Percentiles rank a stretch among this genome's conserved stretches.
These are phyloP conservation scores for Brachionus asplanchnoidis DNA, from an alignment of 1,140 invertebrate genomes.

Conservation along the genomic window DNA sequence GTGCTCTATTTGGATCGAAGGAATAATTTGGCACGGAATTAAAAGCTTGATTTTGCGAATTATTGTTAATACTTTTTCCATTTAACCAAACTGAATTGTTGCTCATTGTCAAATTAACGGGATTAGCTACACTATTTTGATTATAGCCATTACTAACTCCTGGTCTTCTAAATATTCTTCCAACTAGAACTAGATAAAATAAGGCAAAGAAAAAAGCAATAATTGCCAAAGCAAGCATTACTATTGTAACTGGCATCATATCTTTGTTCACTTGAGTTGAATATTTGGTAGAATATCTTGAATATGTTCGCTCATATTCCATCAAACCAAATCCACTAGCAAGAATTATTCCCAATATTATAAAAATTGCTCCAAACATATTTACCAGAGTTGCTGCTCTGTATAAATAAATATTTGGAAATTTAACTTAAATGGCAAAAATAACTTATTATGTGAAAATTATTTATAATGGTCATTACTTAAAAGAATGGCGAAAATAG, in stretches of 20 bases:
- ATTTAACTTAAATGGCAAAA: neutral
- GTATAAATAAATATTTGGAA: neutral
- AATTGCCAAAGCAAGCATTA: neutral
- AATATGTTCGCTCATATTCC: neutral
- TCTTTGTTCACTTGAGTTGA: neutral
- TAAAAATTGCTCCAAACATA: neutral
- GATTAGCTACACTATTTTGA: neutral
- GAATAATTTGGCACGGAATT: neutral
- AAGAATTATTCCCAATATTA: neutral
- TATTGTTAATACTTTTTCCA: neutral
- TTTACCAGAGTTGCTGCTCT: neutral
- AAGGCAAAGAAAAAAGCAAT: neutral
- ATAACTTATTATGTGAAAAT: neutral
- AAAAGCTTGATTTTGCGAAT: neutral
- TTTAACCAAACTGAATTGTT: neutral
- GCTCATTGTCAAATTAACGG: neutral
- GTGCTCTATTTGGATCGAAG: neutral
- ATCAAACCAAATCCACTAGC: neutral
- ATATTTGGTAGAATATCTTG: neutral
- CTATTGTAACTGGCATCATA: neutral
- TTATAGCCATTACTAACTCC: neutral
- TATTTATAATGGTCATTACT: neutral
- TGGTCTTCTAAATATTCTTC: neutral
- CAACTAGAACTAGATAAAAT: neutral
- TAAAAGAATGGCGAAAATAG: neutral